Evolutionary conservation across 2,113 vertebrate genomes (phyloP).

Genomic region (Chelonoidis abingdonii): DNA sequence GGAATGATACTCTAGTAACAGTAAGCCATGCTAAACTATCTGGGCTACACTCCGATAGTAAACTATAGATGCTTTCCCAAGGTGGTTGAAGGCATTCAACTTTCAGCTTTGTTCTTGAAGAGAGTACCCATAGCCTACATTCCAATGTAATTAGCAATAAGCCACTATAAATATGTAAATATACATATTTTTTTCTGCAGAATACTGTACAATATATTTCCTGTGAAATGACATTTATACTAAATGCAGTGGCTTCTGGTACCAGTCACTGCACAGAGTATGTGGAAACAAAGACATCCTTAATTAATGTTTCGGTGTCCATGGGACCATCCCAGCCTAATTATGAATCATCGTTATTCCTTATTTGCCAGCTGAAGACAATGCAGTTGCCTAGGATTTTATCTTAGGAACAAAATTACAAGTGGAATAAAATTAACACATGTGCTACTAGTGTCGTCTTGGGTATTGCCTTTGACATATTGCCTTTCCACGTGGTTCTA

Average conservation of each 20-base stretch:
- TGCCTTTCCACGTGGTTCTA: slow-evolving; percentile 53
- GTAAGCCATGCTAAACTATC: not conserved
- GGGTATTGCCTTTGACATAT: slow-evolving; percentile 47
- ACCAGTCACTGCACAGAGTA: not conserved
- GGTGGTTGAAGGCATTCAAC: not conserved
- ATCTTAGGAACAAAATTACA: slow-evolving; percentile 49
- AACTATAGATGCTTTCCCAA: slow-evolving; percentile 4
- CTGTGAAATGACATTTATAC: not conserved
- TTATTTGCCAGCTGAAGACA: slow-evolving; percentile 33
- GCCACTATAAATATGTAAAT: not conserved
- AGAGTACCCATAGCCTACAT: not conserved
- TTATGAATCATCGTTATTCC: slow-evolving; percentile 54
- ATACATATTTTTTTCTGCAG: not conserved
- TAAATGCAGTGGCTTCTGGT: not conserved
- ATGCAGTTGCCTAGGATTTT: slow-evolving; percentile 47
- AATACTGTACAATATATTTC: not conserved
- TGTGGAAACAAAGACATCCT: not conserved
- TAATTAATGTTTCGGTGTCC: slow-evolving; percentile 43
- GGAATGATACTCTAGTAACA: slow-evolving; percentile 23
- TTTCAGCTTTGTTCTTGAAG: slow-evolving; percentile 35
- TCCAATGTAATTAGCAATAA: slow-evolving; percentile 19
- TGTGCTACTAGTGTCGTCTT: slow-evolving; percentile 48
- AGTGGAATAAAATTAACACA: slow-evolving; percentile 56
- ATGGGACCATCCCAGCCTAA: slow-evolving; percentile 14
- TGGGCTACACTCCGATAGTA: slow-evolving; percentile 25